Evolutionary conservation across 1,140 invertebrate species (phyloP), one percentile per base, ranked within the genome.

Genomic region (Colletes latitarsis): DNA sequence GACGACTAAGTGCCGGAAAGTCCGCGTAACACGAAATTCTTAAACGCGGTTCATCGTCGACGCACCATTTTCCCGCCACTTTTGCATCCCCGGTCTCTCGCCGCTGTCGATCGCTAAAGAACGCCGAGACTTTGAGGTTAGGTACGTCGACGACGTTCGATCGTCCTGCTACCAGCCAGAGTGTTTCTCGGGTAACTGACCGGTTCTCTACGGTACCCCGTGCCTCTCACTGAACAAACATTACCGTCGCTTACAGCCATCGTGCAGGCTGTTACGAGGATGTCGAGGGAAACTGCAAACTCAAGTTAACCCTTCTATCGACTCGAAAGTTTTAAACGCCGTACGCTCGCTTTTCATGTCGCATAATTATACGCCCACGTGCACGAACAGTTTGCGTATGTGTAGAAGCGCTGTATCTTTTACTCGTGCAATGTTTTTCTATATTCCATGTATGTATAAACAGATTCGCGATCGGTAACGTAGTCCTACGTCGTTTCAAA

Each of bases 101-200:
- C 10, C 10, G 46, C 39, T 14, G 21, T 70, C 5, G 17, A 71
- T 4, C 46, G 19, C 66, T 46, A 12, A 14, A n/a, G n/a, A 53
- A 55, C 68, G 6, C 39, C 19, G 43, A 52, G 17, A 52, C 39
- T 46, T n/a, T 5, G 43, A 72, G 63, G 46, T 84, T 81, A 66
- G 30, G 30, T 30, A 75, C 62, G 77, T 3, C 66, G 57, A 74
- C 63, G 30, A 68, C 53, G n/a, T 49, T 15, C 70, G 53, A 77
- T 82, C 63, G 69, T 64, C 43, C 52, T 81, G 66, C 81, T 69
- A 84, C 77, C 70, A 81, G 77, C 64, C 77, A 69, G 75, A 84
- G 84, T 70, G 81, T 74, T 88, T 86, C 78, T 71, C 82, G 55
- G 82, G 88, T 85, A 84, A 89, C 88, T 88, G 88, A 86, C 78